Percentiles rank a stretch among this genome's conserved stretches.
Conservation (phyloP, 2,888 invertebrate species). For the Scaptomyza polygonia region DNA sequence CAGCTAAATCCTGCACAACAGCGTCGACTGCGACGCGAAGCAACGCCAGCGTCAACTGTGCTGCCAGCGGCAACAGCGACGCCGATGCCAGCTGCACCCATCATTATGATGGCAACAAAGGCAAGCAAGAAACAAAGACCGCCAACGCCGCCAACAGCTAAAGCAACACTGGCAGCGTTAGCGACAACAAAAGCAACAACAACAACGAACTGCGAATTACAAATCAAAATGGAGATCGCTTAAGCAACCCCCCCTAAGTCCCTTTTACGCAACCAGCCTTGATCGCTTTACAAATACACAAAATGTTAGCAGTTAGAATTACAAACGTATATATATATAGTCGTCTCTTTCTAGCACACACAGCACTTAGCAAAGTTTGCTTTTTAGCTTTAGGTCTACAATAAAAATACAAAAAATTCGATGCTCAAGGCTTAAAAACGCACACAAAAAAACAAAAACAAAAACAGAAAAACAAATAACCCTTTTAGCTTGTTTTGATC, state of each 20-base stretch:
- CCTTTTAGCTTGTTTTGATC: slow-evolving; percentile 70
- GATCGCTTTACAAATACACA: slow-evolving; percentile 27
- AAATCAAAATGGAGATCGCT: slow-evolving; percentile 81
- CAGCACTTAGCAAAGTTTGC: slow-evolving; percentile 16
- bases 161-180: slow-evolving; percentile 11
- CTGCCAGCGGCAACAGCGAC: slow-evolving; percentile 6
- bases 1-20: slow-evolving; percentile 23
- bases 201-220: slow-evolving; percentile 82
- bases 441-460: slow-evolving; percentile 23
- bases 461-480: background rate
- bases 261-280: background rate
- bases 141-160: slow-evolving; percentile 54
- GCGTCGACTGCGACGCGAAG: slow-evolving; percentile 8
- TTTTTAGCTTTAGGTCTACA: slow-evolving; percentile 15
- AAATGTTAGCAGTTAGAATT: slow-evolving; percentile 36
- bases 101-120: slow-evolving; percentile 74
- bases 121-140: slow-evolving; percentile 82
- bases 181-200: slow-evolving; percentile 26
- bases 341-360: slow-evolving; percentile 59
- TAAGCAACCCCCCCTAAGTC: slow-evolving; percentile 43
- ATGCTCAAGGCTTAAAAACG: slow-evolving; percentile 58
- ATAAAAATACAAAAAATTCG: slow-evolving; percentile 2
- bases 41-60: slow-evolving; percentile 27
- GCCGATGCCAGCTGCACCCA: slow-evolving; percentile 25
- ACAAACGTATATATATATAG: slow-evolving; percentile 38